A percentile compares a stretch with the other conserved stretches of the same genome.
Evolutionary conservation across 2,113 vertebrate genomes (phyloP).

Genomic region (Colistium nudipinnis): DNA sequence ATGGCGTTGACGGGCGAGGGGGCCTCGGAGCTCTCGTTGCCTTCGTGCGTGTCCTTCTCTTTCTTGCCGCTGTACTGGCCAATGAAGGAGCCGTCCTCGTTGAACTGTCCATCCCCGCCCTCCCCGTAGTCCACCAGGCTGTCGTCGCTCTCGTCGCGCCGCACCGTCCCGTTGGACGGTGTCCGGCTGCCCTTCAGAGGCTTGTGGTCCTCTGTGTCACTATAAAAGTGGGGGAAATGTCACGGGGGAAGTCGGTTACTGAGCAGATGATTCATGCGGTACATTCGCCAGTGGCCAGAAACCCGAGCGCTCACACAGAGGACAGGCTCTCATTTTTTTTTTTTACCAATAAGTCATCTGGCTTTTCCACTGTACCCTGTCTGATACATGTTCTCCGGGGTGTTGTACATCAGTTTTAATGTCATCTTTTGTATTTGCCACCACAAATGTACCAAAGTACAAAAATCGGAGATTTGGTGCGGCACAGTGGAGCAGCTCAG

Average conservation of each 20-base stretch:
- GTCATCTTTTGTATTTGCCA: not conserved
- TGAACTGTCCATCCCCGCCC: slow-evolving; percentile 97
- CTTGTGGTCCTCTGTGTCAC: slow-evolving; percentile 97
- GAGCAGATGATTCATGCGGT: not conserved
- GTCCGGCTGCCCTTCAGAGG: slow-evolving; percentile 96
- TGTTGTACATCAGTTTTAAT: not conserved
- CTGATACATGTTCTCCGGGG: not conserved
- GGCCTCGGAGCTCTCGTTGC: slow-evolving; percentile 97
- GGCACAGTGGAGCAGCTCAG: slow-evolving; percentile 60
- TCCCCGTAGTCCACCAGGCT: slow-evolving; percentile 98
- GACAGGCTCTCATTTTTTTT: slow-evolving; percentile 20
- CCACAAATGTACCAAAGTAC: not conserved
- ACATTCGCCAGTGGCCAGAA: slow-evolving; percentile 46
- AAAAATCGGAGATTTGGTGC: not conserved
- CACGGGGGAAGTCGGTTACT: not conserved
- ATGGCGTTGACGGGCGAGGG: slow-evolving; percentile 98
- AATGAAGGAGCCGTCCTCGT: slow-evolving; percentile 97
- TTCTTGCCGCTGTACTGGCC: slow-evolving; percentile 98
- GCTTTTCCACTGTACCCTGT: slow-evolving; percentile 50
- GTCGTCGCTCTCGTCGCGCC: slow-evolving; percentile 96
- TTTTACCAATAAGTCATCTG: slow-evolving; percentile 15
- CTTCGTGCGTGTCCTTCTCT: slow-evolving; percentile 96
- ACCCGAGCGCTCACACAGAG: slow-evolving; percentile 14
- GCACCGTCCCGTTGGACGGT: slow-evolving; percentile 96
- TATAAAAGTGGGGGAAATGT: slow-evolving; percentile 59